Conservation (phyloP, 2,888 invertebrate species). For the Macrosoma leucophasiata region DNA sequence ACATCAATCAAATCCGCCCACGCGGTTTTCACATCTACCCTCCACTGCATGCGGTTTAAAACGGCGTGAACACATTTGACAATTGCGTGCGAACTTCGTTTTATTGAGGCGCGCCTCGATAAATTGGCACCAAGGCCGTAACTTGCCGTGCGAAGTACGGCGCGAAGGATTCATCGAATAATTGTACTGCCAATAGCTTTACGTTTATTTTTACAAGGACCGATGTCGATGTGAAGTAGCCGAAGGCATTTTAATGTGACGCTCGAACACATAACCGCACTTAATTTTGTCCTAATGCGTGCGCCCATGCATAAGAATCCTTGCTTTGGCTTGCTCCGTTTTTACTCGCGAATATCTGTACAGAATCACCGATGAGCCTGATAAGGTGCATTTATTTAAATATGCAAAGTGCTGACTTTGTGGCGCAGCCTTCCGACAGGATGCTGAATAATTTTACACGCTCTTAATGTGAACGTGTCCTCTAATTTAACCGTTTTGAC, state of each 20-base stretch:
- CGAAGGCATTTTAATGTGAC: slow-evolving; percentile 71
- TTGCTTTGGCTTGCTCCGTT: slow-evolving; percentile 48
- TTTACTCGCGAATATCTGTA: slow-evolving; percentile 60
- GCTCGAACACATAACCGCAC: slow-evolving; percentile 69
- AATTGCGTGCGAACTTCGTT: slow-evolving; percentile 26
- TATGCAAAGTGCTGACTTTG: slow-evolving; percentile 72
- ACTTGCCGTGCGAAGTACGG: slow-evolving; percentile 37
- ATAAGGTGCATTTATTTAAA: slow-evolving; percentile 71
- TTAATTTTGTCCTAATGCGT: slow-evolving; percentile 73
- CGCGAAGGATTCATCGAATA: slow-evolving; percentile 53
- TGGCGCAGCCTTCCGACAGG: slow-evolving; percentile 58
- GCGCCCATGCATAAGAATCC: slow-evolving; percentile 55
- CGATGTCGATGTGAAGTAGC: slow-evolving; percentile 53
- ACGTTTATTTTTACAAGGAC: slow-evolving; percentile 56
- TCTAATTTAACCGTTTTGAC: slow-evolving; percentile 58
- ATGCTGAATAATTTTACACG: slow-evolving; percentile 72
- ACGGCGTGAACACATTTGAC: slow-evolving; percentile 12
- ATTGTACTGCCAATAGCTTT: slow-evolving; percentile 55
- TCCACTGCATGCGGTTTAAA: no score
- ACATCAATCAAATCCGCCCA: no score
- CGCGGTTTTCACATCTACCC: no score
- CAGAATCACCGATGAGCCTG: slow-evolving; percentile 67
- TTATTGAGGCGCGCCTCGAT: slow-evolving; percentile 32
- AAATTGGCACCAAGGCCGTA: slow-evolving; percentile 41
- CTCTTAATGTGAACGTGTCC: slow-evolving; percentile 66